These are phyloP conservation scores for Syngnathoides biaculeatus DNA, from an alignment of 2,113 vertebrate species.

Conservation along the genomic window DNA sequence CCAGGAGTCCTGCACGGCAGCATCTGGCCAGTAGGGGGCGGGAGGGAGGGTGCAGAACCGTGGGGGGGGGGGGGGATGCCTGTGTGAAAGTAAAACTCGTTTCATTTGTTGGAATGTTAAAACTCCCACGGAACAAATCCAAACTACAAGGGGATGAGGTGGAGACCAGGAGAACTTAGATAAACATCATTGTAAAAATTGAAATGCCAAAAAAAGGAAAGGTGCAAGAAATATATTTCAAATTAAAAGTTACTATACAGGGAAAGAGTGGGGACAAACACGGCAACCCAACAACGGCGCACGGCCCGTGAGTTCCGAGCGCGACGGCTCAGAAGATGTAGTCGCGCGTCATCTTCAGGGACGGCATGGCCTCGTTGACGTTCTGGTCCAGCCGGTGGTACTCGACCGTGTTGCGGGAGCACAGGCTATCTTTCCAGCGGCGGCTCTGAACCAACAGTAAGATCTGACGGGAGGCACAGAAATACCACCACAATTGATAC, in stretches of 20 bases:
- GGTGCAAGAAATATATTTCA: constrained; percentile 7
- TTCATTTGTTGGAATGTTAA: neutral
- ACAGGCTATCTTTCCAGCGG: constrained; percentile 88
- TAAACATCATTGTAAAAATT: constrained; percentile 3
- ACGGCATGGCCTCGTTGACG: constrained; percentile 94
- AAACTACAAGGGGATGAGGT: neutral
- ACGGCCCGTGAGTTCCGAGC: neutral
- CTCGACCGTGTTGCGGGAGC: constrained; percentile 83
- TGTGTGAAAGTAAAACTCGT: neutral
- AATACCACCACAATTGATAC: too few species aligned
- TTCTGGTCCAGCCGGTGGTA: constrained; percentile 95
- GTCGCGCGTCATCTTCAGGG: constrained; percentile 92
- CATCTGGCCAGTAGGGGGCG: constrained; percentile 38
- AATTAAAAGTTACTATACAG: constrained; percentile 13
- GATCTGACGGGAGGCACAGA: constrained; percentile 73
- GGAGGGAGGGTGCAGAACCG: neutral
- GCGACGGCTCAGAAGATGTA: constrained; percentile 83
- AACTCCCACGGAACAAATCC: neutral
- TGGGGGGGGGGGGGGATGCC: neutral
- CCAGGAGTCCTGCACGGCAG: constrained; percentile 49
- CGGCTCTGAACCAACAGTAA: constrained; percentile 86
- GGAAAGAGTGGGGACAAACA: constrained; percentile 13
- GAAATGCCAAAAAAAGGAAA: constrained; percentile 1
- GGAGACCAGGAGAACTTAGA: neutral
- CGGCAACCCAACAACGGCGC: neutral